phyloP scores from a whole-genome alignment of 2,888 invertebrate genomes.

The Tryphoninae sp. region DNA sequence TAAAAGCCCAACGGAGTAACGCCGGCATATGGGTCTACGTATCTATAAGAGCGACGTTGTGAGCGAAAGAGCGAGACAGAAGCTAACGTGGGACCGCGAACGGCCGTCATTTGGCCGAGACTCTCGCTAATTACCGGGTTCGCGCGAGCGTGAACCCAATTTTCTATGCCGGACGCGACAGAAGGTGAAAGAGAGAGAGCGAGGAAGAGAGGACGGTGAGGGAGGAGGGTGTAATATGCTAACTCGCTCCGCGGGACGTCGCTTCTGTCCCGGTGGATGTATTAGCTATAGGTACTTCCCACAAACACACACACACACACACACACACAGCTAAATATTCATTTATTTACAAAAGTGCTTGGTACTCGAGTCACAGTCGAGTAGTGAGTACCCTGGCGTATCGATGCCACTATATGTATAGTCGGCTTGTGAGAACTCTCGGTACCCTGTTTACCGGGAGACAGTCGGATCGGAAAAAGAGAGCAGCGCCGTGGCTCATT shows the following conservation, averaged over 20 bases:
- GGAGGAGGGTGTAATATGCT: slow-evolving; percentile 42
- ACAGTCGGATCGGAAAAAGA: slow-evolving; percentile 46
- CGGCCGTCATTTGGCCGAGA: slow-evolving; percentile 77
- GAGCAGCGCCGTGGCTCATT: slow-evolving; percentile 51
- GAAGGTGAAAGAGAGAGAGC: slow-evolving; percentile 58
- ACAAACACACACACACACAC: neutral
- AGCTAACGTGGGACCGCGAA: slow-evolving; percentile 74
- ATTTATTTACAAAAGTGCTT: slow-evolving; percentile 12
- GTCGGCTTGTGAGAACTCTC: slow-evolving; percentile 30
- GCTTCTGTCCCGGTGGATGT: slow-evolving; percentile 37
- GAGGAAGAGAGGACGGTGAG: slow-evolving; percentile 51
- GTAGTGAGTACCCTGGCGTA: slow-evolving; percentile 28
- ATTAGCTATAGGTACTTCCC: slow-evolving; percentile 29
- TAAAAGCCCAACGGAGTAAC: slow-evolving; percentile 37
- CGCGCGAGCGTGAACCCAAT: slow-evolving; percentile 79
- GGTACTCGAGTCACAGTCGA: slow-evolving; percentile 29
- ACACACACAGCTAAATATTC: neutral
- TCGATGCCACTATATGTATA: slow-evolving; percentile 27
- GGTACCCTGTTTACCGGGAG: slow-evolving; percentile 32
- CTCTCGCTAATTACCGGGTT: slow-evolving; percentile 79
- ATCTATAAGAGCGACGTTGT: slow-evolving; percentile 41
- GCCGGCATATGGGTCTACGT: slow-evolving; percentile 56
- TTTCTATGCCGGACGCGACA: slow-evolving; percentile 74
- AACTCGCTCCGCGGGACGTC: slow-evolving; percentile 55
- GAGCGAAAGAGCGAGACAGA: slow-evolving; percentile 53